Conservation (phyloP, 2,797 vertebrate genomes). For the Martes flavigula region DNA sequence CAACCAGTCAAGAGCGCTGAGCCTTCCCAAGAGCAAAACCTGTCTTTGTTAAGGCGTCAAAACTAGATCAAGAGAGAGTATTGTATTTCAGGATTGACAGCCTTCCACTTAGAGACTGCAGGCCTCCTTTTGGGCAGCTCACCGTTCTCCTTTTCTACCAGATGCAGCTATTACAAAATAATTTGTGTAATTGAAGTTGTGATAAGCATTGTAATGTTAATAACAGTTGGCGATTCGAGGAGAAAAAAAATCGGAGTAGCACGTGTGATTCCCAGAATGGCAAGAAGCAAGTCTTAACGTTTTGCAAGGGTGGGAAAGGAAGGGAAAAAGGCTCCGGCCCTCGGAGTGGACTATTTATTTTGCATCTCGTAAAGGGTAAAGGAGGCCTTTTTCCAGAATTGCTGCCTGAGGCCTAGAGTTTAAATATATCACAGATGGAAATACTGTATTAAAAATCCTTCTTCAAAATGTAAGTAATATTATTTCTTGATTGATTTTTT, state of each 20-base stretch:
- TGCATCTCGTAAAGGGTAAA: conserved; percentile 46
- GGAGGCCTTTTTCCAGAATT: conserved; percentile 50
- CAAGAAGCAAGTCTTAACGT: not conserved
- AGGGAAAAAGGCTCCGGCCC: not conserved
- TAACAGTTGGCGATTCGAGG: not conserved
- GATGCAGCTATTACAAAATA: not conserved
- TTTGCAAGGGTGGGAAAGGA: not conserved
- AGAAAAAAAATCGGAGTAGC: not conserved
- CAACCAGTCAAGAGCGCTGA: conserved; percentile 63
- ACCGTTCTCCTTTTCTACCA: not conserved
- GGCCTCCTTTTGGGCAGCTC: conserved; percentile 4
- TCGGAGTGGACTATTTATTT: conserved; percentile 50
- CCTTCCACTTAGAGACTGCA: not conserved
- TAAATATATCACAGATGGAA: conserved; percentile 73
- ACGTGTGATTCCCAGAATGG: not conserved
- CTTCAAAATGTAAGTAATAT: conserved; percentile 63
- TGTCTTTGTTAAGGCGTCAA: conserved; percentile 56
- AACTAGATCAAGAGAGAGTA: conserved; percentile 9
- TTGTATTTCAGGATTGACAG: conserved; percentile 27
- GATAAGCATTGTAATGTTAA: not conserved
- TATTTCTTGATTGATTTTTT: conserved; percentile 64
- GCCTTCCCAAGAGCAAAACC: conserved; percentile 41
- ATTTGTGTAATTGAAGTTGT: conserved; percentile 46
- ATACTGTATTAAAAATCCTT: conserved; percentile 61
- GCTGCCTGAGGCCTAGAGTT: conserved; percentile 70